These are phyloP conservation scores for Trinorchestia longiramus DNA, from an alignment of 1,140 invertebrate genomes.

Conservation along the genomic window DNA sequence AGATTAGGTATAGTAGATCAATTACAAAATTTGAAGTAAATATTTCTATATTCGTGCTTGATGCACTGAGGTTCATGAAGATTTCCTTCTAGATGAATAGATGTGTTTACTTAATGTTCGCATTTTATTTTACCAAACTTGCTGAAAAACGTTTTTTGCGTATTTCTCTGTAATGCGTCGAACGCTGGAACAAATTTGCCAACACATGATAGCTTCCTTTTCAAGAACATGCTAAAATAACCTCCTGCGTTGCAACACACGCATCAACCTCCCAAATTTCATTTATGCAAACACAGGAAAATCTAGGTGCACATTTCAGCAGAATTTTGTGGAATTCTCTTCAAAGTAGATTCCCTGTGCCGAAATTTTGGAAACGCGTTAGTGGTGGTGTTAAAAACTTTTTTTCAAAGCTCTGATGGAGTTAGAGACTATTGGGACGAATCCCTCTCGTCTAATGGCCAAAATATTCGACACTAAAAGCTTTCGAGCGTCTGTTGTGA, in stretches of 20 bases:
- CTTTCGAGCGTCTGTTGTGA: background rate
- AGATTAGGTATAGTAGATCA: no score
- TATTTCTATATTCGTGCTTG: no score
- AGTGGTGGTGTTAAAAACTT: background rate
- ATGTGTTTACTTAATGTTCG: no score
- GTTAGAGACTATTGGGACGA: background rate
- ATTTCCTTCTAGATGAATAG: no score
- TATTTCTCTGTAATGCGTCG: no score
- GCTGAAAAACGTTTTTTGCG: no score
- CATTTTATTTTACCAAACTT: no score
- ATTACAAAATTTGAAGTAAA: no score
- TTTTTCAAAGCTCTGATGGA: background rate
- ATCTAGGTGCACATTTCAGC: background rate
- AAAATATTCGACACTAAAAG: background rate
- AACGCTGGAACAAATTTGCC: background rate
- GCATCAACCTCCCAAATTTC: background rate
- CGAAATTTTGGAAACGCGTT: background rate
- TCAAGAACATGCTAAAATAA: background rate
- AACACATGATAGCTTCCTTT: background rate
- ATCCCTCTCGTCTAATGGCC: constrained; percentile 5
- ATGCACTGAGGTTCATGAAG: no score
- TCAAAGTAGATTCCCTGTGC: background rate
- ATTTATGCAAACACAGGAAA: background rate
- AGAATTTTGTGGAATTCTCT: background rate
- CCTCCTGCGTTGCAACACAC: no score